Conservation (phyloP, 1,140 invertebrate genomes). For the Mercenaria mercenaria region DNA sequence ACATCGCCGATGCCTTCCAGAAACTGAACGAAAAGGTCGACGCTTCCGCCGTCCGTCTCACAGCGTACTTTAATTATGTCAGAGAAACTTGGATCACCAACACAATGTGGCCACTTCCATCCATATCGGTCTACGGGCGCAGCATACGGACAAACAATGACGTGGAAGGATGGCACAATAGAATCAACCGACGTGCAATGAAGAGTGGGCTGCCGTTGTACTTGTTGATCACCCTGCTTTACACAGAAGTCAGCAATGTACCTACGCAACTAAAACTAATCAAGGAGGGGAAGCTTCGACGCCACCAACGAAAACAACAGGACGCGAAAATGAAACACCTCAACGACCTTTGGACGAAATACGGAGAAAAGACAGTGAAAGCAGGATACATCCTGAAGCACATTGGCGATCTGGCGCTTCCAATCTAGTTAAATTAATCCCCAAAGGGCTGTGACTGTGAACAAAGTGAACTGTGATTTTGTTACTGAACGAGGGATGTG, state of each 20-base stretch:
- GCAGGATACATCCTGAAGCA: too few relatives aligned
- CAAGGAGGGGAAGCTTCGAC: background rate
- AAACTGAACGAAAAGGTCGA: background rate
- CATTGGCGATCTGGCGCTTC: too few relatives aligned
- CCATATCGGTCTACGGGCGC: too few relatives aligned
- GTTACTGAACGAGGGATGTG: too few relatives aligned
- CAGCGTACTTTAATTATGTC: background rate
- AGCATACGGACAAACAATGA: constrained; percentile 1
- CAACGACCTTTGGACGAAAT: too few relatives aligned
- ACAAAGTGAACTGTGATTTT: too few relatives aligned
- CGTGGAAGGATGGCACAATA: constrained; percentile 28
- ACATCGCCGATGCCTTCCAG: too few relatives aligned
- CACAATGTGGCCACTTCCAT: background rate
- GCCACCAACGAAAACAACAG: background rate
- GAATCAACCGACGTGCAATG: background rate
- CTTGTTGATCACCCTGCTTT: background rate
- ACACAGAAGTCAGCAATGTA: background rate
- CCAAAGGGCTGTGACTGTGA: too few relatives aligned
- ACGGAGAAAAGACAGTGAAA: too few relatives aligned
- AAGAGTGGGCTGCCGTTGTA: background rate
- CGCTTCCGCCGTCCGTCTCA: background rate
- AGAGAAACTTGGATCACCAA: background rate
- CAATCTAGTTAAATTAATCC: too few relatives aligned
- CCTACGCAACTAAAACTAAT: background rate
- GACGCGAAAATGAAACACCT: too few relatives aligned